A percentile compares a stretch with the other conserved stretches of the same genome.
Evolutionary conservation across 2,797 vertebrate species (phyloP).

Genomic region (Pseudomugil tenellus): DNA sequence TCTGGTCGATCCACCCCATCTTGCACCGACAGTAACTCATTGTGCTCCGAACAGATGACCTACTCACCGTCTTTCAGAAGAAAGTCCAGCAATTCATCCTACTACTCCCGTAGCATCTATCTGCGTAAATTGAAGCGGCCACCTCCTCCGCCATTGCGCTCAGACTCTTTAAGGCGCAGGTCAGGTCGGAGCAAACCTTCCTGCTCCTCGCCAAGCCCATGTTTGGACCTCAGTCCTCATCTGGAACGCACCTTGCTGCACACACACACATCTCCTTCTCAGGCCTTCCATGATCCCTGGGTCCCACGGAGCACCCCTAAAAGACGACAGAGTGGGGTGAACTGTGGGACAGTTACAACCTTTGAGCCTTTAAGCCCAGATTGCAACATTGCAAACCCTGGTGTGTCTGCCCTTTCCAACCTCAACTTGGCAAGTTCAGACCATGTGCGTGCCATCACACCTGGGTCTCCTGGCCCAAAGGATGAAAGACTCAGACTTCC

Average conservation of each 20-base stretch:
- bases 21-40: conserved; percentile 76
- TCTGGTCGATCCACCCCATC: conserved; percentile 69
- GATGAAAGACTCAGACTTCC: conserved; percentile 21
- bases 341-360: conserved; percentile 84
- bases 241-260: conserved; percentile 78
- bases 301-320: conserved; percentile 84
- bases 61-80: conserved; percentile 20
- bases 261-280: conserved; percentile 66
- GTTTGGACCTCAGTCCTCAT: conserved; percentile 79
- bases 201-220: conserved; percentile 75
- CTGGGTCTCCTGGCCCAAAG: conserved; percentile 24
- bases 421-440: conserved; percentile 64
- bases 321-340: conserved; percentile 81
- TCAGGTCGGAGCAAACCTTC: conserved; percentile 73
- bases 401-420: no score
- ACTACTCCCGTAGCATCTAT: conserved; percentile 84
- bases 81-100: conserved; percentile 42
- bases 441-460: conserved; percentile 21
- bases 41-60: conserved; percentile 77
- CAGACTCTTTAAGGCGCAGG: conserved; percentile 87
- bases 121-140: conserved; percentile 92
- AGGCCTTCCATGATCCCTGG: conserved; percentile 89
- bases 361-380: conserved; percentile 54
- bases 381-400: no score
- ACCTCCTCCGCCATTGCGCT: conserved; percentile 88